A percentile compares a stretch with the other conserved stretches of the same genome.
phyloP scores from a whole-genome alignment of 2,797 vertebrate species.

The Huso huso region DNA sequence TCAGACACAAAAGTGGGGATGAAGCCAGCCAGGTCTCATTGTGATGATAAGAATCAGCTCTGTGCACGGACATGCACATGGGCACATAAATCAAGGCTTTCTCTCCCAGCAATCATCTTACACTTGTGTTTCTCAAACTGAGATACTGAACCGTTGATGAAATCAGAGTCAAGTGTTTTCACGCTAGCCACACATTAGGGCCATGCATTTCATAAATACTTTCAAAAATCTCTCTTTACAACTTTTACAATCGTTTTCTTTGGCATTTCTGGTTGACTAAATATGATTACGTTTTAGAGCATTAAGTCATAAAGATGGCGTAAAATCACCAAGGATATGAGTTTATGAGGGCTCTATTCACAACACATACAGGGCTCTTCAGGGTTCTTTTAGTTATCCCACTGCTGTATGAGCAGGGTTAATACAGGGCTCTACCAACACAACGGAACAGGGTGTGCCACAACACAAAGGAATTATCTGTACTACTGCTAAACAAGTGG shows the following conservation, averaged over 20 bases:
- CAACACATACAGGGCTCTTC: too few species aligned
- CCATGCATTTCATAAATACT: constrained; percentile 5
- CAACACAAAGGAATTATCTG: constrained; percentile 9
- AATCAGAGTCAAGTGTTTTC: constrained; percentile 4
- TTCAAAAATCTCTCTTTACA: constrained; percentile 5
- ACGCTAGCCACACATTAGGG: constrained; percentile 6
- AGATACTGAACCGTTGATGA: constrained; percentile 20
- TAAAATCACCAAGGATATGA: background rate
- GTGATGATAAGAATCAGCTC: constrained; percentile 23
- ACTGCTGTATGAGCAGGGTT: background rate
- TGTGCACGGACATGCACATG: constrained; percentile 29
- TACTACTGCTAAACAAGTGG: too few species aligned
- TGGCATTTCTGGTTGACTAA: background rate
- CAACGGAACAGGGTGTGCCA: constrained; percentile 32
- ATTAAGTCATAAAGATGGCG: constrained; percentile 8
- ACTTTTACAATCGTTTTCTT: background rate
- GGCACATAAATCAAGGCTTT: constrained; percentile 22
- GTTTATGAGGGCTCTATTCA: too few species aligned
- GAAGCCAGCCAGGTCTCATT: constrained; percentile 28
- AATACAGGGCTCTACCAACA: too few species aligned
- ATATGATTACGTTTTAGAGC: constrained; percentile 16
- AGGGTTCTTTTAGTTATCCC: constrained; percentile 4
- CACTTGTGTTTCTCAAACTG: constrained; percentile 24
- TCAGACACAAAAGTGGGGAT: constrained; percentile 37
- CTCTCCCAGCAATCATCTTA: constrained; percentile 23